These are phyloP conservation scores for Chalcosyrphus nemorum DNA, from an alignment of 2,888 invertebrate genomes.

Conservation along the genomic window DNA sequence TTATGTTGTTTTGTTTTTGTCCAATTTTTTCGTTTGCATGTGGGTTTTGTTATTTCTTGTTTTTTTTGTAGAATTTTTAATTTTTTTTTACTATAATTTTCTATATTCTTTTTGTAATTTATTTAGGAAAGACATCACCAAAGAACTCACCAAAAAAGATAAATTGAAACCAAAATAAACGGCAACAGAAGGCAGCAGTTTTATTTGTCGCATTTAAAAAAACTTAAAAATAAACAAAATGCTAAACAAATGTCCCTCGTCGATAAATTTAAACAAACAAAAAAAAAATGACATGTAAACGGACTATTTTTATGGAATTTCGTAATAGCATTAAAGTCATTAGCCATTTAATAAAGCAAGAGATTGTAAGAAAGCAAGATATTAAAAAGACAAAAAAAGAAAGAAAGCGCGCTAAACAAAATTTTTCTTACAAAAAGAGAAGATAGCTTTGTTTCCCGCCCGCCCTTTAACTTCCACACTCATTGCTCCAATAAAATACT, in stretches of 20 bases:
- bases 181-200: slow-evolving; percentile 46
- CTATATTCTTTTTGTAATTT: slow-evolving; percentile 69
- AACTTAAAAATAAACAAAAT: slow-evolving; percentile 3
- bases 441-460: slow-evolving; percentile 30
- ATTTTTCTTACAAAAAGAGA: slow-evolving; percentile 1
- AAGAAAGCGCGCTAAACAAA: neutral
- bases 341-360: slow-evolving; percentile 18
- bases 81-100: slow-evolving; percentile 69
- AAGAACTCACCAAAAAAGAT: slow-evolving; percentile 76
- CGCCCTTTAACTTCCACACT: slow-evolving; percentile 45
- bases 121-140: slow-evolving; percentile 77
- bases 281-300: slow-evolving; percentile 11
- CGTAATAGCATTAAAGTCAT: slow-evolving; percentile 46
- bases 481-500: slow-evolving; percentile 14
- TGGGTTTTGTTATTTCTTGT: slow-evolving; percentile 51
- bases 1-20: slow-evolving; percentile 9
- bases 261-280: neutral
- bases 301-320: slow-evolving; percentile 42
- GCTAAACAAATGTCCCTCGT: neutral
- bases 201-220: slow-evolving; percentile 50
- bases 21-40: slow-evolving; percentile 60
- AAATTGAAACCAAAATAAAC: slow-evolving; percentile 50
- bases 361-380: neutral
- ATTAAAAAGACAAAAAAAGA: slow-evolving; percentile 1
- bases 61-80: slow-evolving; percentile 14